These are phyloP conservation scores for Sphaerophoria rueppellii DNA, from an alignment of 2,888 invertebrate species.

Conservation along the genomic window DNA sequence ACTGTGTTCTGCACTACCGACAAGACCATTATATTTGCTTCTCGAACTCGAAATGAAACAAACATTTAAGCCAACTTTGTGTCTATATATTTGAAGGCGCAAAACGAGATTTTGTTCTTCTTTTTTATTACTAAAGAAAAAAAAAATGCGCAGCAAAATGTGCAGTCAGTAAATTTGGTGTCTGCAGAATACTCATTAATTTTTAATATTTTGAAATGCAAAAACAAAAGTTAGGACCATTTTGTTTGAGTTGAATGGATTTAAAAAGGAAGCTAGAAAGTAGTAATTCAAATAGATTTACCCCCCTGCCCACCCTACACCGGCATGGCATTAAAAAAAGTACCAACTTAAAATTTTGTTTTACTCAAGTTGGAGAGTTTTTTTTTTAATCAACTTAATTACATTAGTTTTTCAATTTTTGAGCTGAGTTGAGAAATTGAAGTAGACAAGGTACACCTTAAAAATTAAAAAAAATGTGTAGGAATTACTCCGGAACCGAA, in stretches of 20 bases:
- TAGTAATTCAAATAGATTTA: too few relatives aligned
- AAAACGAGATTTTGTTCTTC: not conserved
- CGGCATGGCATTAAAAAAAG: too few relatives aligned
- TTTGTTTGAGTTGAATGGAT: not conserved
- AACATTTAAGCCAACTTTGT: not conserved
- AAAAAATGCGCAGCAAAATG: not conserved
- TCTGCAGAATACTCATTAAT: slow-evolving; percentile 4
- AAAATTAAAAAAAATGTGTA: too few relatives aligned
- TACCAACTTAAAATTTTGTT: too few relatives aligned
- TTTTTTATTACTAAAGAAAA: not conserved
- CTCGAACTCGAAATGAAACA: not conserved
- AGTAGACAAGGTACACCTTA: too few relatives aligned
- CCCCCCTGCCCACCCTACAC: too few relatives aligned
- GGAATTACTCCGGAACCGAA: too few relatives aligned
- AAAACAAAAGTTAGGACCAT: slow-evolving; percentile 1
- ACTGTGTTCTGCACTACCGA: not conserved
- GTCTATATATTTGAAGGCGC: not conserved
- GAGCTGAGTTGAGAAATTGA: too few relatives aligned
- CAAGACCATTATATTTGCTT: not conserved
- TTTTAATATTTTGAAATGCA: not conserved
- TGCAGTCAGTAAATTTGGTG: not conserved
- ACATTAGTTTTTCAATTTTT: too few relatives aligned
- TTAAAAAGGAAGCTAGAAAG: not conserved
- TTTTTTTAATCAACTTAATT: too few relatives aligned
- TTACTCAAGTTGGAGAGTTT: too few relatives aligned